Base-by-base conservation (phyloP, 2,797 vertebrate species). In the Gambusia yucatana region DNA sequence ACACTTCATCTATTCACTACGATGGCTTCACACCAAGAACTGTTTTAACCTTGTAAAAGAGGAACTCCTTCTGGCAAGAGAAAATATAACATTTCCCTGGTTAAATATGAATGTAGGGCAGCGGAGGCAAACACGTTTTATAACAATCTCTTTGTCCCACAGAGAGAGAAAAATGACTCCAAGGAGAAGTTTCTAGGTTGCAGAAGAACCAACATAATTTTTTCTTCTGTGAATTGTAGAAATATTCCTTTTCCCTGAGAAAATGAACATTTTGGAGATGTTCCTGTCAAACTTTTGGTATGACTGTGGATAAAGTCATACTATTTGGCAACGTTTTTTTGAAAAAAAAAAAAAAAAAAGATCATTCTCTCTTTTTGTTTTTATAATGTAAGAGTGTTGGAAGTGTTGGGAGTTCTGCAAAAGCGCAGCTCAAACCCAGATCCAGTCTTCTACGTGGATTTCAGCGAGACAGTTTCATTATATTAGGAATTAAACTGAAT, bases 201-300 rank as follows among this genome's bases (percentile, higher is more conserved):
- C 57, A 3, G 74, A 77, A 82, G 84, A 90, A 61, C 28, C 89
- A 89, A 84, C 17, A 47, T 89, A 86, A 91, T 89, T 88, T 83
- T 41, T 81, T 87, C 84, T 88, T 89, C 55, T 75, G 81, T 83
- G 80, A 90, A 90, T 85, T 84, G 85, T 88, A 82, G 47, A 77
- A 76, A 84, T 81, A 82, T 47, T 80, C 52, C 48, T 61, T 85
- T 87, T 88, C 89, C 84, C 22, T 9, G 22, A 10, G 22, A 52
- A 52, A 52, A 52, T 25, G 1, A 88, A 84, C 80, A 77, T 77
- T 75, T 61, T 88, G 87, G 79, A 92, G 91, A 91, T 84, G 83
- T 82, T 78, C 85, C 88, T 88, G 82, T 91, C 86, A 89, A 93
- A 90, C 87, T 88, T 86, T 79, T 63, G 73, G 75, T 79, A 33